Evolutionary conservation across 1,140 invertebrate species (phyloP).

Genomic region (Lasioglossum baleicum): DNA sequence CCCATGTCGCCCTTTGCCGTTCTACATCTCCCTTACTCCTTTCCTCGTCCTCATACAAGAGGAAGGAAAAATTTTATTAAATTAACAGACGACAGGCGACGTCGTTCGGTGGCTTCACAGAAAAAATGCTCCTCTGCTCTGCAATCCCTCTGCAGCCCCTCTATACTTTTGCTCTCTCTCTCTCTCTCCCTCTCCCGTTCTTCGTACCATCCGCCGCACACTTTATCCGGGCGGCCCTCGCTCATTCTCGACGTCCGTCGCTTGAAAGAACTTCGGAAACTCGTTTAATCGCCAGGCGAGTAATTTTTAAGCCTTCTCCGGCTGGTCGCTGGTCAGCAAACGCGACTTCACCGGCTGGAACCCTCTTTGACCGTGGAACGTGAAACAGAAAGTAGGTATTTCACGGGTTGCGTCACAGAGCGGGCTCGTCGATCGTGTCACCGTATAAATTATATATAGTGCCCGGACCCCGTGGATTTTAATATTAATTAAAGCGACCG

Average conservation of each 20-base stretch:
- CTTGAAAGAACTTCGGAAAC: conserved; percentile 61
- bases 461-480: neutral
- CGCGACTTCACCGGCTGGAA: conserved; percentile 9
- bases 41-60: conserved; percentile 21
- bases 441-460: neutral
- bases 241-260: conserved; percentile 51
- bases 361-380: conserved; percentile 22
- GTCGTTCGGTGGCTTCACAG: conserved; percentile 39
- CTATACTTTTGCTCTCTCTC: conserved; percentile 45
- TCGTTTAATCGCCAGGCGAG: conserved; percentile 57
- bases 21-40: conserved; percentile 12
- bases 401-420: neutral
- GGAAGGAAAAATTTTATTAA: conserved; percentile 63
- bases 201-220: neutral
- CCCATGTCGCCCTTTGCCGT: conserved; percentile 9
- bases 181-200: neutral
- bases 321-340: neutral
- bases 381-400: conserved; percentile 18
- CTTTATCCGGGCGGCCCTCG: conserved; percentile 29
- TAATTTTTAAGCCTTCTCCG: conserved; percentile 64
- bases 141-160: conserved; percentile 29
- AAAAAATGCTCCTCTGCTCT: conserved; percentile 40
- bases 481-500: neutral
- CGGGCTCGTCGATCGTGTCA: neutral
- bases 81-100: conserved; percentile 53